A percentile compares a stretch with the other conserved stretches of the same genome.
Evolutionary conservation across 2,797 vertebrate species (phyloP).

Genomic region (Urophycis tenuis): DNA sequence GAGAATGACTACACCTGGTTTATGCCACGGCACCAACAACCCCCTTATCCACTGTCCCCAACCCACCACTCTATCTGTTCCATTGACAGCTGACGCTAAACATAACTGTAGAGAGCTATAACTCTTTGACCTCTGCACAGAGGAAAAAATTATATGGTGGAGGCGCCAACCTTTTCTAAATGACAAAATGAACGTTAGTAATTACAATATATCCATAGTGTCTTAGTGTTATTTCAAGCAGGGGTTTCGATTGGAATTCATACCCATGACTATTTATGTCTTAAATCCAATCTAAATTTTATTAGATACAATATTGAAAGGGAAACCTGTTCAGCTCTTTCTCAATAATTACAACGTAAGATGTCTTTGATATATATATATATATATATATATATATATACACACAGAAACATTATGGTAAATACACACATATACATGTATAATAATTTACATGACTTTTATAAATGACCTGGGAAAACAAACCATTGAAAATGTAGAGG

Average conservation of each 20-base stretch:
- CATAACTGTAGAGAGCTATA: background rate
- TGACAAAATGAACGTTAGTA: background rate
- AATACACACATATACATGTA: background rate
- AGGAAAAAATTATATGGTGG: background rate
- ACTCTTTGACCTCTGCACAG: background rate
- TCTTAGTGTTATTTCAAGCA: background rate
- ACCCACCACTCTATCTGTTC: background rate
- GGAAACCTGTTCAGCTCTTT: background rate
- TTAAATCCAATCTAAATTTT: background rate
- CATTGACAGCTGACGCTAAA: background rate
- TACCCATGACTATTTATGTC: background rate
- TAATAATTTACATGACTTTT: background rate
- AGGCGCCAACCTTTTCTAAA: background rate
- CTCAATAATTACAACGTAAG: too few relatives aligned
- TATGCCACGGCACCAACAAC: background rate
- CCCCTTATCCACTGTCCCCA: background rate
- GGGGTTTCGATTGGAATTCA: too few relatives aligned
- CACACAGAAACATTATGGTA: too few relatives aligned
- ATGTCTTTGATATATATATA: too few relatives aligned
- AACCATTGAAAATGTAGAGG: background rate
- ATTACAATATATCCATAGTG: background rate
- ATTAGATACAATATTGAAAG: background rate
- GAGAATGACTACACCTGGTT: background rate
- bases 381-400: too few relatives aligned
- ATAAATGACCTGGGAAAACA: background rate